Evolutionary conservation across 2,888 invertebrate genomes (phyloP).

Genomic region (Tanaodytes sp.): DNA sequence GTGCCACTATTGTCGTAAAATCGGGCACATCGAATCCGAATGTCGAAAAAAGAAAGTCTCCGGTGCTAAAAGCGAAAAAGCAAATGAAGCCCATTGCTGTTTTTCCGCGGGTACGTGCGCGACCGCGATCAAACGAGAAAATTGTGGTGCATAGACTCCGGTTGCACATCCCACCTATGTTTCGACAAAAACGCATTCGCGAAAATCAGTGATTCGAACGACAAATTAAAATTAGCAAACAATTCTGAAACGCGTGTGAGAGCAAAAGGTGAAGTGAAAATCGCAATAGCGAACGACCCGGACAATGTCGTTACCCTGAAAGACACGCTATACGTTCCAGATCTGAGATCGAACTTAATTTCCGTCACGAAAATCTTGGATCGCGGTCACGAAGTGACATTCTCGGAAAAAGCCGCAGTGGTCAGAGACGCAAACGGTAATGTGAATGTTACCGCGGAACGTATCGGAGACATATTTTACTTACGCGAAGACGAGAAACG

Average conservation of each 20-base stretch:
- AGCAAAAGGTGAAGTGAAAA: conserved; percentile 15
- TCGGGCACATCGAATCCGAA: conserved; percentile 11
- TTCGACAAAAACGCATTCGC: background rate
- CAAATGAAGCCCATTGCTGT: background rate
- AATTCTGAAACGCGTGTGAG: background rate
- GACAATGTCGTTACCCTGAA: background rate
- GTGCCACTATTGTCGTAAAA: conserved; percentile 6
- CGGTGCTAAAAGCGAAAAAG: background rate
- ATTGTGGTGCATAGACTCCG: conserved; percentile 30
- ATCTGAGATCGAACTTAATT: conserved; percentile 2
- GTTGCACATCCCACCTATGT: conserved; percentile 42
- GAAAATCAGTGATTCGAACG: background rate
- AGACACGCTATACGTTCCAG: conserved; percentile 22
- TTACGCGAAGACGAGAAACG: background rate
- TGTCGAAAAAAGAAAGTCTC: background rate
- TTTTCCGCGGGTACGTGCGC: background rate
- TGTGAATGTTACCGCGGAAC: background rate
- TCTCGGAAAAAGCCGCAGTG: background rate
- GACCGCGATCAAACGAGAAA: background rate
- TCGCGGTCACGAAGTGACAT: background rate
- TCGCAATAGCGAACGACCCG: background rate
- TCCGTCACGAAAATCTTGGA: background rate
- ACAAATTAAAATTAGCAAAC: conserved; percentile 13
- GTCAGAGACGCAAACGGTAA: background rate
- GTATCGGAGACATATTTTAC: background rate